Conservation (phyloP, 92 coral and sea anemone species). For the Epizoanthus stellaris region DNA sequence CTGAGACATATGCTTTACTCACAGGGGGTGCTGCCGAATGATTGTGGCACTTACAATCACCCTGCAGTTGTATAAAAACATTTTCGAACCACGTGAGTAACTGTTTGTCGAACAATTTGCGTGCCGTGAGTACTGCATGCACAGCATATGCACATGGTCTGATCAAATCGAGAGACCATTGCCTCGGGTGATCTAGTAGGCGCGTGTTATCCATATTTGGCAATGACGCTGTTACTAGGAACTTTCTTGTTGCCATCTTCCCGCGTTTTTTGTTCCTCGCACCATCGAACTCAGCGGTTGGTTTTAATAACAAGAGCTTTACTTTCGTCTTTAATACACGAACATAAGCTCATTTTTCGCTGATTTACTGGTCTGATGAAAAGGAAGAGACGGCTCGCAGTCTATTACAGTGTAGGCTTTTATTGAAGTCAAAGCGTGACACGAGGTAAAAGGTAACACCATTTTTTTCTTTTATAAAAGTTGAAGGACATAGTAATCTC, state of each 20-base stretch:
- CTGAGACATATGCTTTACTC: too few species aligned
- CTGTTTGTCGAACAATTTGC: background rate
- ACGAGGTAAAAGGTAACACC: background rate
- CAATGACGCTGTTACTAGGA: conserved; percentile 2
- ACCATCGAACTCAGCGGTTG: conserved; percentile 16
- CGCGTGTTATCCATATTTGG: conserved; percentile 21
- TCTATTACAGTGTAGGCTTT: background rate
- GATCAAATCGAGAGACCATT: background rate
- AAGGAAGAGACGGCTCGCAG: too few species aligned
- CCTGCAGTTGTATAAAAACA: background rate
- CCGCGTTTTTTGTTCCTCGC: conserved; percentile 17
- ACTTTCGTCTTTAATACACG: background rate
- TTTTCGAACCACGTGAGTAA: background rate
- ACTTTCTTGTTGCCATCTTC: background rate
- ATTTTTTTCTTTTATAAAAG: background rate
- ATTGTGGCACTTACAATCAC: too few species aligned
- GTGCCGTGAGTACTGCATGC: background rate
- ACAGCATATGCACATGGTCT: conserved; percentile 6
- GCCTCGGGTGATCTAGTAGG: background rate
- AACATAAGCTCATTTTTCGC: too few species aligned
- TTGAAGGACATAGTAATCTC: background rate
- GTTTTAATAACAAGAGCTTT: background rate
- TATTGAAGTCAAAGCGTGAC: conserved; percentile 17
- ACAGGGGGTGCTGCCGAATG: too few species aligned
- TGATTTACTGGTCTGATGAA: too few species aligned